These are phyloP conservation scores for Hepsetus odoe DNA, from an alignment of 2,113 vertebrate genomes.

Conservation along the genomic window DNA sequence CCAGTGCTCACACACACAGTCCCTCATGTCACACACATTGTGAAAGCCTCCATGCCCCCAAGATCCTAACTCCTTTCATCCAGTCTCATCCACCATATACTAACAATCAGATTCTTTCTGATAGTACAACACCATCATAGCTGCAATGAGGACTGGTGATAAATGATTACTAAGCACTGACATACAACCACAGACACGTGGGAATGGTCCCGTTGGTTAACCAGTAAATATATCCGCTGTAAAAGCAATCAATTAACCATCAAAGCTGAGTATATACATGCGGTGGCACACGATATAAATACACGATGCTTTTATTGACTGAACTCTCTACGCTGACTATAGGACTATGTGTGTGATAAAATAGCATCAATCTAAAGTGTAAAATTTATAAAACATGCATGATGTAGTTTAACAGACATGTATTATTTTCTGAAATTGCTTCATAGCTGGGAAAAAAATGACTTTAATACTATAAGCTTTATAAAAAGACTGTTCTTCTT, in stretches of 20 bases:
- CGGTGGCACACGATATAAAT: not conserved
- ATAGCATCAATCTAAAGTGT: slow-evolving; percentile 4
- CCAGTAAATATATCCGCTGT: slow-evolving; percentile 44
- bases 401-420: not conserved
- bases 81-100: not conserved
- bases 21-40: slow-evolving; percentile 4
- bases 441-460: not conserved
- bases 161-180: slow-evolving; percentile 9
- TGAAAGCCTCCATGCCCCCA: not conserved
- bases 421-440: not conserved
- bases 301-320: slow-evolving; percentile 1
- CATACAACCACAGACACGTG: not conserved
- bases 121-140: slow-evolving; percentile 42
- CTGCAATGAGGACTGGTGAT: slow-evolving; percentile 25
- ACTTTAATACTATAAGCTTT: not conserved
- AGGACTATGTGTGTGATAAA: not conserved
- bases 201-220: slow-evolving; percentile 43
- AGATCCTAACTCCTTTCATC: slow-evolving; percentile 25
- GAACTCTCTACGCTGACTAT: slow-evolving; percentile 13
- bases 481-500: slow-evolving; percentile 17
- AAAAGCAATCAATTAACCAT: slow-evolving; percentile 42
- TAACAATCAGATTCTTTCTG: slow-evolving; percentile 34
- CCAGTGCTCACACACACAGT: slow-evolving; percentile 18
- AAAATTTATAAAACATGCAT: slow-evolving; percentile 8
- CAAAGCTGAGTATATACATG: not conserved